Evolutionary conservation across 2,888 invertebrate genomes (phyloP).

Genomic region (Eupithecia vulgata): DNA sequence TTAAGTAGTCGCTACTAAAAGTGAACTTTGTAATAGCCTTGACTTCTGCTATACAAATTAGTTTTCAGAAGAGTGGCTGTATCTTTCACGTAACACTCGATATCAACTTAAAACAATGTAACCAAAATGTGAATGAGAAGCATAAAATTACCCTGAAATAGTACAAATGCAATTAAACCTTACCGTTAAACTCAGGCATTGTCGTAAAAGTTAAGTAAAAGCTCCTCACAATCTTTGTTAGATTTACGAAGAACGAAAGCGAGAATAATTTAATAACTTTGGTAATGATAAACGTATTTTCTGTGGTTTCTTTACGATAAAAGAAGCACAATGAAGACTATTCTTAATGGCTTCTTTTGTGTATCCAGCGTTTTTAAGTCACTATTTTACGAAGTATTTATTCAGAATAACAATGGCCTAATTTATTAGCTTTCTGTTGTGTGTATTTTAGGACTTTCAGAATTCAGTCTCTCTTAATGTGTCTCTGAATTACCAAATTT

Average conservation of each 20-base stretch:
- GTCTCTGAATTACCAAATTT: neutral
- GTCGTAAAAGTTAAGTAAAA: slow-evolving; percentile 71
- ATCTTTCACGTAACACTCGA: slow-evolving; percentile 69
- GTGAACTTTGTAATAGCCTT: slow-evolving; percentile 58
- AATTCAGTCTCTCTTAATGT: neutral
- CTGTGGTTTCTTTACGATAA: slow-evolving; percentile 44
- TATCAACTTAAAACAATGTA: slow-evolving; percentile 77
- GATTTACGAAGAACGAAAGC: slow-evolving; percentile 64
- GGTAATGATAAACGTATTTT: slow-evolving; percentile 55
- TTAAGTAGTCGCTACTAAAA: slow-evolving; percentile 37
- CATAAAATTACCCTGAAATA: slow-evolving; percentile 67
- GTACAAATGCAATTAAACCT: slow-evolving; percentile 73
- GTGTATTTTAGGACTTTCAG: neutral
- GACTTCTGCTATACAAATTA: slow-evolving; percentile 62
- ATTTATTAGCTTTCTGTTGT: slow-evolving; percentile 31
- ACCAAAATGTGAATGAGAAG: slow-evolving; percentile 67
- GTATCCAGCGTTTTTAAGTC: slow-evolving; percentile 27
- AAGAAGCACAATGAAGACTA: slow-evolving; percentile 38
- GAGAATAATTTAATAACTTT: slow-evolving; percentile 58
- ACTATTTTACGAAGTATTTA: slow-evolving; percentile 27
- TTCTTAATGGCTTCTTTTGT: slow-evolving; percentile 33
- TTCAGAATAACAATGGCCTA: slow-evolving; percentile 30
- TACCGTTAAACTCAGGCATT: slow-evolving; percentile 69
- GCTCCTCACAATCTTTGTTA: slow-evolving; percentile 67
- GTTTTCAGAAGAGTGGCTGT: slow-evolving; percentile 62